Conservation (phyloP, 2,113 vertebrate genomes). For the Menidia beryllina region DNA sequence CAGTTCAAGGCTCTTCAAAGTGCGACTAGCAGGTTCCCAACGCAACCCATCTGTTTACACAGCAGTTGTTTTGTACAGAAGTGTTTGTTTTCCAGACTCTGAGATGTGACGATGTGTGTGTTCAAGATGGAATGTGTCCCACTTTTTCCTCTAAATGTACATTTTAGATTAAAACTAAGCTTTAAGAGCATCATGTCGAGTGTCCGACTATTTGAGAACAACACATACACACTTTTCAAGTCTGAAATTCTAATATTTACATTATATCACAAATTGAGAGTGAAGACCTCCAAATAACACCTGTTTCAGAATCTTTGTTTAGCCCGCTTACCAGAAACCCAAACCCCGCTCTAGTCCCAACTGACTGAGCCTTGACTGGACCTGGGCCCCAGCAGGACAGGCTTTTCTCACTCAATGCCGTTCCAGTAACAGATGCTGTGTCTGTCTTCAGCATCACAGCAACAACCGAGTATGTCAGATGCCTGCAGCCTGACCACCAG, state of each 20-base stretch:
- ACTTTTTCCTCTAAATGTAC: background rate
- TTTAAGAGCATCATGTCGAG: too few relatives aligned
- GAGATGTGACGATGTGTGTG: conserved; percentile 4
- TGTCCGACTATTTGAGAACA: too few relatives aligned
- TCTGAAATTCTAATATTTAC: conserved; percentile 21
- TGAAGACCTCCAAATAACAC: conserved; percentile 26
- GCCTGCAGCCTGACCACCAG: conserved; percentile 67
- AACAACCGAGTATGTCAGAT: conserved; percentile 58
- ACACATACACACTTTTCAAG: background rate
- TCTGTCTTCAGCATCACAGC: conserved; percentile 64
- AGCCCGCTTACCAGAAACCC: conserved; percentile 17
- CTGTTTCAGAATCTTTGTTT: conserved; percentile 29
- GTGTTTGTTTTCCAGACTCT: conserved; percentile 37
- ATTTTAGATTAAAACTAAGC: background rate
- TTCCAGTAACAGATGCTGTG: conserved; percentile 67
- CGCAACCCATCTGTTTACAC: conserved; percentile 47
- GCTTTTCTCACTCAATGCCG: conserved; percentile 42
- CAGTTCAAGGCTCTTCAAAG: conserved; percentile 61
- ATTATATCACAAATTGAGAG: conserved; percentile 21
- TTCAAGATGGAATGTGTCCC: background rate
- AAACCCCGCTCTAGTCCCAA: conserved; percentile 16
- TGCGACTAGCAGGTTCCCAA: conserved; percentile 55
- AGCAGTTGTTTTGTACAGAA: conserved; percentile 20
- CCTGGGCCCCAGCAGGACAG: conserved; percentile 16
- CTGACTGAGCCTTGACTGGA: conserved; percentile 43